Conservation (phyloP, 2,888 invertebrate genomes). For the Entomobrya proxima region DNA sequence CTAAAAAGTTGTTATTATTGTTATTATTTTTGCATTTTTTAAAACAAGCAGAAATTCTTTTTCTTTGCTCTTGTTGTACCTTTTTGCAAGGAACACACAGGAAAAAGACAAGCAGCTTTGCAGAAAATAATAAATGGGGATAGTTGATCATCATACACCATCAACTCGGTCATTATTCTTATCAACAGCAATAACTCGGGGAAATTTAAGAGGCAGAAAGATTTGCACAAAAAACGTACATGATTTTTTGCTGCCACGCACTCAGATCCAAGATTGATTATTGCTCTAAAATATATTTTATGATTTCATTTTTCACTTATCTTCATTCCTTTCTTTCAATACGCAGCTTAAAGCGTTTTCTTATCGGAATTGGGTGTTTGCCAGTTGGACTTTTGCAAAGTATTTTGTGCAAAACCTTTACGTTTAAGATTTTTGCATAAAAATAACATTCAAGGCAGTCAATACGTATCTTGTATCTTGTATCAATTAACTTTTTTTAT, state of each 20-base stretch:
- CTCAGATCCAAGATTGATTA: slow-evolving; percentile 50
- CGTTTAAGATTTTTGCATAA: no score
- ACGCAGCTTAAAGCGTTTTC: neutral
- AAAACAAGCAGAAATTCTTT: neutral
- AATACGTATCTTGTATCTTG: no score
- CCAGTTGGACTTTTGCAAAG: slow-evolving; percentile 1
- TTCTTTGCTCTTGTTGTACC: neutral
- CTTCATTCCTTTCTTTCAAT: slow-evolving; percentile 53
- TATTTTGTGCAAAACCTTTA: no score
- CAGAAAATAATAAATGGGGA: neutral
- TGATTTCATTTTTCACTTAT: slow-evolving; percentile 44
- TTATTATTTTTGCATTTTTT: slow-evolving; percentile 21
- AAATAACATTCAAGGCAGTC: neutral
- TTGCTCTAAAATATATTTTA: slow-evolving; percentile 9
- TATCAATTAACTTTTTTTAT: slow-evolving; percentile 24
- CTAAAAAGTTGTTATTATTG: neutral
- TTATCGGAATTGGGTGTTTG: neutral
- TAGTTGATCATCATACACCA: neutral
- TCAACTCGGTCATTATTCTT: slow-evolving; percentile 50
- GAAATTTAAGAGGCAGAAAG: slow-evolving; percentile 6
- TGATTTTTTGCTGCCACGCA: neutral
- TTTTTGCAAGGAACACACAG: slow-evolving; percentile 3
- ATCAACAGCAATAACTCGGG: slow-evolving; percentile 40
- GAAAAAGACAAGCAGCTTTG: slow-evolving; percentile 44
- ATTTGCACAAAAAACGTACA: neutral